Base-by-base conservation (phyloP, 2,797 vertebrate genomes). In the Micromesistius poutassou region DNA sequence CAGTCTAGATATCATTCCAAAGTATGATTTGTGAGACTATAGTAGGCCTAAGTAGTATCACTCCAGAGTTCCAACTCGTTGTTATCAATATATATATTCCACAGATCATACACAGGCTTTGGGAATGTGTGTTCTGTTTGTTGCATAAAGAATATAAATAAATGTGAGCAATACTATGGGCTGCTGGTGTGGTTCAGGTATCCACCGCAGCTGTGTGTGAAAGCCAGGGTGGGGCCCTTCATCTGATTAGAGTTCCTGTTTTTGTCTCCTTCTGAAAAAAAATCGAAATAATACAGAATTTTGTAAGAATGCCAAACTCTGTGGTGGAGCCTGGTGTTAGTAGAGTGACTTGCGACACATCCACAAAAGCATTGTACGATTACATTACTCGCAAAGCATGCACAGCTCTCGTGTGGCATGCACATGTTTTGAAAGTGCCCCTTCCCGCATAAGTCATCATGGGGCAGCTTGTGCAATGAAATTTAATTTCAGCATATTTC, bases 231-330 rank as follows among this genome's bases (percentile, higher is more conserved):
- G 90, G 85, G 89, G 91, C 75, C 7, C 85, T 85, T 73, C 80
- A 85, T 87, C 82, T 81, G 76, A 88, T 85, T 76, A 35, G 22
- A 88, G 86, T 94, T 94, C 92, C 94, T 92, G 91, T 93, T 94
- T 92, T 89, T 87, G 74, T 86, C 76, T 72, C 46, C 73, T 73
- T 80, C 71, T 86, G 77, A 82, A 83, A 70, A 86, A 84, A 83
- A 1, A 7, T 22, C 19, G 68, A 72, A 14, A 74, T 71, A 76
- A 85, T 84, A 55, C n/a, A 76, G 31, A 66, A 55, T 87, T 83
- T 87, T 87, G 89, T 82, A 86, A 84, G 80, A 76, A 28, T 2
- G 30, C 71, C 70, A 77, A 42, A 30, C 40, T 4, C 2, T 1
- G 30, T 84, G 72, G 76, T 74, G 70, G 3, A 3, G n/a, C n/a